Percentiles rank a stretch among this genome's conserved stretches.
Conservation (phyloP, 2,797 vertebrate species). For the Jordanella pulchra region DNA sequence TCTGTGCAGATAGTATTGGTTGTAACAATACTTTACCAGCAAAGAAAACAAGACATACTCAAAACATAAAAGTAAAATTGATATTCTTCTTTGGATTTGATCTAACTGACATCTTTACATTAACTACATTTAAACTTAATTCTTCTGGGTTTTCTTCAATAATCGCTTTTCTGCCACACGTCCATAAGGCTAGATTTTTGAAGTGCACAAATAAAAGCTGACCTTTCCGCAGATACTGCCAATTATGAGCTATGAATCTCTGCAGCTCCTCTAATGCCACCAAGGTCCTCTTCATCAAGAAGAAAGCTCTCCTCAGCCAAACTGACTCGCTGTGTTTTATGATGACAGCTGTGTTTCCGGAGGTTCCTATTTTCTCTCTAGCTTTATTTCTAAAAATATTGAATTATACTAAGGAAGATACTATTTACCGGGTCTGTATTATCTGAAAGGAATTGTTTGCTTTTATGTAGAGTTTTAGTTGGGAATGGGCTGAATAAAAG, state of each 20-base stretch:
- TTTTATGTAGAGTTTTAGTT: neutral
- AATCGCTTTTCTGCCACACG: too few species aligned
- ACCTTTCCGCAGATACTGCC: too few species aligned
- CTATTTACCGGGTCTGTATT: neutral
- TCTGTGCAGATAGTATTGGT: constrained; percentile 20
- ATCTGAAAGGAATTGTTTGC: neutral
- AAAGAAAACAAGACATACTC: neutral
- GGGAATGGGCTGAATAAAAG: too few species aligned
- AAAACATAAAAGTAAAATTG: neutral
- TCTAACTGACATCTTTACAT: neutral
- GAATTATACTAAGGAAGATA: neutral
- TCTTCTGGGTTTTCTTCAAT: too few species aligned
- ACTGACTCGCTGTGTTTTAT: neutral
- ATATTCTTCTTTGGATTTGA: neutral
- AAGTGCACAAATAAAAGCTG: too few species aligned
- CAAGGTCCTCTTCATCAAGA: neutral
- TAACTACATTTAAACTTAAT: too few species aligned
- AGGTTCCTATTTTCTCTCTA: neutral
- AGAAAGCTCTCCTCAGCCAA: neutral
- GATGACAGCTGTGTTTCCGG: too few species aligned
- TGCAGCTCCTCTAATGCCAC: neutral
- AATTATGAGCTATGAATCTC: neutral
- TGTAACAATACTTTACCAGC: neutral
- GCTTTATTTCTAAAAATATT: neutral
- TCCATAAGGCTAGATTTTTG: too few species aligned